Conservation (phyloP, 1,140 invertebrate species). For the Pseudomyrmex cubaensis region DNA sequence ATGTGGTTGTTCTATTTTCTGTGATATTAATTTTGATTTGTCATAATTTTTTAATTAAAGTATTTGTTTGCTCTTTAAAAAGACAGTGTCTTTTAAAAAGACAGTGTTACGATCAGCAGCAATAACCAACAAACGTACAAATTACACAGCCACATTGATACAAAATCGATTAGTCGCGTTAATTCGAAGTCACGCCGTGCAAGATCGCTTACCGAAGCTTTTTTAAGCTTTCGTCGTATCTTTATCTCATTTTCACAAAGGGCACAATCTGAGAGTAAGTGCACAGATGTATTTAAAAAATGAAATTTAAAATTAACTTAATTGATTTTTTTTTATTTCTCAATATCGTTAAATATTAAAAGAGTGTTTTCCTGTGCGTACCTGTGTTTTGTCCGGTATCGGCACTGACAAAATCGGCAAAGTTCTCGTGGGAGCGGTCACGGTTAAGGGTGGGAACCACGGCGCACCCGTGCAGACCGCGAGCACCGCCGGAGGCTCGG, state of each 20-base stretch:
- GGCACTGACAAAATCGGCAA: conserved; percentile 75
- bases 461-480: conserved; percentile 83
- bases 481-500: conserved; percentile 80
- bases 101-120: not conserved
- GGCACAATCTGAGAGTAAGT: conserved; percentile 62
- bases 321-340: no score
- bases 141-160: conserved; percentile 7
- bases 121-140: not conserved
- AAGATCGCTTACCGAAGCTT: conserved; percentile 63
- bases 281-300: conserved; percentile 32
- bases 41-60: not conserved
- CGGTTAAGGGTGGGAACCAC: conserved; percentile 91
- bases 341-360: no score
- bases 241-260: conserved; percentile 53
- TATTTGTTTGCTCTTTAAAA: not conserved
- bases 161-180: conserved; percentile 8
- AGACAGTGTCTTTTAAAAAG: conserved; percentile 19
- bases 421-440: conserved; percentile 87
- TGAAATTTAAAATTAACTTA: no score
- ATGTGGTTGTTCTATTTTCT: not conserved
- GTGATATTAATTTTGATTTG: not conserved
- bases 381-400: conserved; percentile 80
- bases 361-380: conserved; percentile 31
- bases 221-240: conserved; percentile 25
- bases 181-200: conserved; percentile 45